These are phyloP conservation scores for Drosophila tani DNA, from an alignment of 1,140 invertebrate genomes.

Conservation along the genomic window DNA sequence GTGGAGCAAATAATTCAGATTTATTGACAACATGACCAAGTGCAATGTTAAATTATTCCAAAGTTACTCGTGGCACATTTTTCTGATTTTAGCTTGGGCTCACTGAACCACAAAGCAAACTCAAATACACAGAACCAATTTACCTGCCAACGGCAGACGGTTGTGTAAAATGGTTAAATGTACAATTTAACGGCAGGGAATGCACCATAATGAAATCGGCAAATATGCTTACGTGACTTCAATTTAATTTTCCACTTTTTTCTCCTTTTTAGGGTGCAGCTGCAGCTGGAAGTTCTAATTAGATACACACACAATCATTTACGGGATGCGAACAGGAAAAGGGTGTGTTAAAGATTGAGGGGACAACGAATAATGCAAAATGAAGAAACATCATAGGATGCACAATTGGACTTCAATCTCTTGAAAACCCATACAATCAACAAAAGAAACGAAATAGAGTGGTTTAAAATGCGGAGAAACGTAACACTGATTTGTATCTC, in stretches of 20 bases:
- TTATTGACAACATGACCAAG: too few species aligned
- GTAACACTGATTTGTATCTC: background rate
- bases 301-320: slow-evolving; percentile 40
- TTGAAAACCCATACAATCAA: slow-evolving; percentile 2
- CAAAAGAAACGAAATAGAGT: background rate
- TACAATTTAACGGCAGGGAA: slow-evolving; percentile 50
- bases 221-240: slow-evolving; percentile 80
- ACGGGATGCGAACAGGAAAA: slow-evolving; percentile 33
- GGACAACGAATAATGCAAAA: slow-evolving; percentile 30
- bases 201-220: slow-evolving; percentile 74
- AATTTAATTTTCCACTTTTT: slow-evolving; percentile 58
- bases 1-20: too few species aligned
- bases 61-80: background rate
- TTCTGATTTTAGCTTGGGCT: slow-evolving; percentile 4
- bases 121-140: slow-evolving; percentile 31
- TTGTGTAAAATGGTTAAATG: slow-evolving; percentile 49
- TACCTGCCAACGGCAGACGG: slow-evolving; percentile 38
- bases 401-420: slow-evolving; percentile 17
- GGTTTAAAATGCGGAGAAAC: slow-evolving; percentile 15
- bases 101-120: slow-evolving; percentile 55
- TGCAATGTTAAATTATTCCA: background rate
- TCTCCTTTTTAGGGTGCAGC: slow-evolving; percentile 62
- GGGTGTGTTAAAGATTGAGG: slow-evolving; percentile 25
- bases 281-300: slow-evolving; percentile 71
- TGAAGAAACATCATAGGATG: slow-evolving; percentile 11